Evolutionary conservation across 2,888 invertebrate species (phyloP), one percentile per base, ranked within the genome.

Genomic region (Aphidius colemani): DNA sequence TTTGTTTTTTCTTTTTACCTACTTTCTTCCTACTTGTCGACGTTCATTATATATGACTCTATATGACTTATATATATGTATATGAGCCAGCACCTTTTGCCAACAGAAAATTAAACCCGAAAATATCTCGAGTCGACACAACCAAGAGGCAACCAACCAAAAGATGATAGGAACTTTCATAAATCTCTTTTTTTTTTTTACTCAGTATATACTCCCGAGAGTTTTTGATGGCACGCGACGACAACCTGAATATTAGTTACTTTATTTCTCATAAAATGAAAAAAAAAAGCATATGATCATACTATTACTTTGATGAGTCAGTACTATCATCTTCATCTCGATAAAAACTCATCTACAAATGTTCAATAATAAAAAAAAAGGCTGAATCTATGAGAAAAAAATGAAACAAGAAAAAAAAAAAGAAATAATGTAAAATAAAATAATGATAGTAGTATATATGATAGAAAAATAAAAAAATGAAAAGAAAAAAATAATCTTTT

Each of bases 11-110:
- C 1, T 30, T 30, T 30, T 5, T 30, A 30, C 30, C 5, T 30
- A 18, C 5, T 30, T 30, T 30, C 30, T 30, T 30, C 5, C 30
- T 30, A 30, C 30, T 30, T 30, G 30, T 30, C 30, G 30, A 30
- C 30, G 30, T 30, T 30, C 30, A 30, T 30, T 30, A 30, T 30
- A 30, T 30, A 30, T 30, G 30, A 18, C 13, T 30, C 30, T 30
- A 30, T 5, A 18, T 18, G 3, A 18, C 3, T 3, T 18, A 18
- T 18, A 18, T 18, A 10, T n/a, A 51, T 51, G 4, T 51, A n/a
- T 6, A 8, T 8, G 43, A 65, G 39, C 56, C 63, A 64, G 64
- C 56, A 62, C 56, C 49, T 56, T 30, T 62, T 56, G 56, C 48
- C 56, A 56, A 11, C 39, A 46, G 18, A 56, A 55, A 62, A 62